phyloP scores from a whole-genome alignment of 2,113 vertebrate species.

The Calidris pygmaea region DNA sequence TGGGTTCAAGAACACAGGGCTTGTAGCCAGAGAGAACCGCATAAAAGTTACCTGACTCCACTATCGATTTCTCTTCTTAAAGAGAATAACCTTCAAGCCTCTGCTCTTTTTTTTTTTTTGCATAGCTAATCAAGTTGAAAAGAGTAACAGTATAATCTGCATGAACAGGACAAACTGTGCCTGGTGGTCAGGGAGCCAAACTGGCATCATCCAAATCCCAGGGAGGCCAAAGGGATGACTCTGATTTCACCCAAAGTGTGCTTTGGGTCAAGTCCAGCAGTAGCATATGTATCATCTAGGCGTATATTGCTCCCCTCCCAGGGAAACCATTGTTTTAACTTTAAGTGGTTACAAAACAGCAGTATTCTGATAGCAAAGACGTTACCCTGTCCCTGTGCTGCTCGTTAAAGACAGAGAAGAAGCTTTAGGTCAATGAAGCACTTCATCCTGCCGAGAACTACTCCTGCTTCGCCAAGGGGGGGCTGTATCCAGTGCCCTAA shows the following conservation, averaged over 20 bases:
- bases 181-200: not conserved
- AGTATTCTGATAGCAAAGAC: not conserved
- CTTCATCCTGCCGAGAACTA: not conserved
- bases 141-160: not conserved
- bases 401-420: not conserved
- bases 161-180: conserved; percentile 20
- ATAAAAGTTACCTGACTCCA: not conserved
- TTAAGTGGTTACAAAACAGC: not conserved
- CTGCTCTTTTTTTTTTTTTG: not conserved
- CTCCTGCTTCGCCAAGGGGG: not conserved
- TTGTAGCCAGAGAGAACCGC: not conserved
- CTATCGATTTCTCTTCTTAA: not conserved
- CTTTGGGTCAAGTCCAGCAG: not conserved
- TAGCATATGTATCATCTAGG: not conserved
- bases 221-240: not conserved
- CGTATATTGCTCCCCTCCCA: accelerated
- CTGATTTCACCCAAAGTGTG: not conserved
- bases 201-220: not conserved
- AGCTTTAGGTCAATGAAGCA: not conserved
- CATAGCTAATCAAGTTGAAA: not conserved
- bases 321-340: not conserved
- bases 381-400: not conserved
- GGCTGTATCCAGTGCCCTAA: not conserved
- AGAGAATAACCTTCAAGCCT: not conserved
- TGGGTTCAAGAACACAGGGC: not conserved